Base-by-base conservation (phyloP, 2,888 invertebrate species). In the Magallana nippona region DNA sequence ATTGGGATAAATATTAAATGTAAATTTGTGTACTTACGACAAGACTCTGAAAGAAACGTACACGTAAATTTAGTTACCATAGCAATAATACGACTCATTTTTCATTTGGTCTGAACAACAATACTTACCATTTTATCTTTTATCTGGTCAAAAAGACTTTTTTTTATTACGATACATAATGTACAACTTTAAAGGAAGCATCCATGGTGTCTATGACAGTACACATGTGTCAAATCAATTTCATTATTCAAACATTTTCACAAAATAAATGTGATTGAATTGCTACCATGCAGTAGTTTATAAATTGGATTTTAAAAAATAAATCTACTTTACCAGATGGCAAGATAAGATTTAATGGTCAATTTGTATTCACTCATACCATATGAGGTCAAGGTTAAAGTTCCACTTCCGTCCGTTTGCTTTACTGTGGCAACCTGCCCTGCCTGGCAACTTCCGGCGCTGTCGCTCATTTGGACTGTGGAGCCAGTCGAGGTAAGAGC, bases 391-490 rank as follows among this genome's bases (percentile, higher is more conserved):
- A 85, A 10, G 10, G 82, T 82, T n/a, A 82, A n/a, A 15, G 56
- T 57, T 10, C 81, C 82, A 60, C 85, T 83, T 15, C 82, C 82
- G 17, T 82, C 83, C 17, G 79, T 63, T n/a, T 80, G 82, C 55
- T 63, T 62, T 5, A 83, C 32, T 0, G 82, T 82, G 10, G 85
- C 82, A 32, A 32, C 55, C 57, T 85, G 85, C n/a, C 82, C 80
- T 10, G 44, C 79, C 8, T 63, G 77, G 79, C 85, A 85, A 58
- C 82, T 83, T 27, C 77, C 82, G 32, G 19, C 56, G 44, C 58
- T 63, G 71, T 82, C 82, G 19, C 82, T 82, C 82, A 82, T 82
- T 10, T 55, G 55, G n/a, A 82, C 56, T 19, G 19, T 13, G 44
- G 71, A n/a, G 11, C 56, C 82, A 11, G 19, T 55, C 17, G 11